Evolutionary conservation across 37 sponge, comb jelly and placozoan species (phyloP).

Genomic region (Bolinopsis microptera): DNA sequence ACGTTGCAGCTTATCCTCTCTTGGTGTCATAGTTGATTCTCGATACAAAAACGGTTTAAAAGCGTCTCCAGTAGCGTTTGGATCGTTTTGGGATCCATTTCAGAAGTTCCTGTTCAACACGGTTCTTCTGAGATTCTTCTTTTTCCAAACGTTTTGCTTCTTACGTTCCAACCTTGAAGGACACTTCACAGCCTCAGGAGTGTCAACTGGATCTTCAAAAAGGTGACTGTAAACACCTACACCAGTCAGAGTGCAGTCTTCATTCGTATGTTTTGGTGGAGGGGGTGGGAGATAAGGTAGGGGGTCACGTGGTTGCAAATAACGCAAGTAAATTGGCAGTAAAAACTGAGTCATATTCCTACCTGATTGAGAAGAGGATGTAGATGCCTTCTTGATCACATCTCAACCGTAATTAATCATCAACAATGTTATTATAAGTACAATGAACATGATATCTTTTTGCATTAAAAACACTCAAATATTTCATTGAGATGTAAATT

Average conservation of each 20-base stretch:
- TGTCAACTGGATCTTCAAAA: constrained; percentile 78
- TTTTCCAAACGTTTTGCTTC: constrained; percentile 69
- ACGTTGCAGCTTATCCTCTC: constrained; percentile 84
- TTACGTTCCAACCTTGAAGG: not conserved
- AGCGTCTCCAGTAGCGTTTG: constrained; percentile 81
- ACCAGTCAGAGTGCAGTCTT: constrained; percentile 74
- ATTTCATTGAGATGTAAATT: too few relatives aligned
- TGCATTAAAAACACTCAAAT: too few relatives aligned
- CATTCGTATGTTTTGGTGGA: not conserved
- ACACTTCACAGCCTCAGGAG: not conserved
- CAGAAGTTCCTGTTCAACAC: constrained; percentile 4
- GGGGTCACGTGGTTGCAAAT: constrained; percentile 88
- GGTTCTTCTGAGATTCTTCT: constrained; percentile 69
- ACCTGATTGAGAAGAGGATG: not conserved
- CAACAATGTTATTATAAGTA: too few relatives aligned
- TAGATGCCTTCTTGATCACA: not conserved
- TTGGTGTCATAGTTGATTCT: constrained; percentile 80
- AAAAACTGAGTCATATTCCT: constrained; percentile 89
- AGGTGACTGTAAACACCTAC: constrained; percentile 73
- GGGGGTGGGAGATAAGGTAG: constrained; percentile 78
- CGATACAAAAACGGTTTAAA: constrained; percentile 94
- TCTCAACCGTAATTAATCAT: too few relatives aligned
- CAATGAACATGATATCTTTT: too few relatives aligned
- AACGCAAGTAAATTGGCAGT: constrained; percentile 87
- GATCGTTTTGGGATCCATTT: constrained; percentile 81